Conservation (phyloP, 2,888 invertebrate genomes). For the Ochropleura plecta region DNA sequence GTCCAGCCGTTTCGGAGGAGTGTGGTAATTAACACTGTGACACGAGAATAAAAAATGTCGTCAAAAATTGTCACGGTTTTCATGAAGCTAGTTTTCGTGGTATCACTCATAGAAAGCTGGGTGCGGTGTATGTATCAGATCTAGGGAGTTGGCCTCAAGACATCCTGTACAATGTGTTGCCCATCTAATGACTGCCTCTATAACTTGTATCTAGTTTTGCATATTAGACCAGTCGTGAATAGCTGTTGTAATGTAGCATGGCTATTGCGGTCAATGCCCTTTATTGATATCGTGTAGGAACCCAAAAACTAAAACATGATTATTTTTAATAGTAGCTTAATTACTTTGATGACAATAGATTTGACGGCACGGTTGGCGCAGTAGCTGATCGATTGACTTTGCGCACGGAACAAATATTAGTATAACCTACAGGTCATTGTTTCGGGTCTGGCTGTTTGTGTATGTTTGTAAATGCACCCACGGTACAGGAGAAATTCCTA, state of each 20-base stretch:
- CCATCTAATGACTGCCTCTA: conserved; percentile 78
- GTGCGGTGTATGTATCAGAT: conserved; percentile 81
- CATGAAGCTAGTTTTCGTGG: conserved; percentile 68
- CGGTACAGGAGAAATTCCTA: no score
- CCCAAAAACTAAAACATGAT: background rate
- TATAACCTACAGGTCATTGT: no score
- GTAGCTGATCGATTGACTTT: no score
- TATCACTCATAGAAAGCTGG: conserved; percentile 80
- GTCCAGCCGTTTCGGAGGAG: no score
- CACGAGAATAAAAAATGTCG: background rate
- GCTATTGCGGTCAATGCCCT: conserved; percentile 4
- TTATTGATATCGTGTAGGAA: background rate
- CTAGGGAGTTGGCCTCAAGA: conserved; percentile 78
- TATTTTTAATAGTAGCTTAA: background rate
- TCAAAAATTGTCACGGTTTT: background rate
- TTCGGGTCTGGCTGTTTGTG: no score
- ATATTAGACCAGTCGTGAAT: conserved; percentile 68
- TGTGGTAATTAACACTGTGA: no score
- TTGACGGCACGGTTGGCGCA: no score
- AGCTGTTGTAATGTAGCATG: conserved; percentile 19
- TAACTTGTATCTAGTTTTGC: conserved; percentile 67
- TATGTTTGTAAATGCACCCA: no score
- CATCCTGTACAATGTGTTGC: conserved; percentile 85
- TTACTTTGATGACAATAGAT: background rate
- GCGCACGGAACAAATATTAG: no score